phyloP scores from a whole-genome alignment of 2,797 vertebrate species.

The Cossypha heuglini region DNA sequence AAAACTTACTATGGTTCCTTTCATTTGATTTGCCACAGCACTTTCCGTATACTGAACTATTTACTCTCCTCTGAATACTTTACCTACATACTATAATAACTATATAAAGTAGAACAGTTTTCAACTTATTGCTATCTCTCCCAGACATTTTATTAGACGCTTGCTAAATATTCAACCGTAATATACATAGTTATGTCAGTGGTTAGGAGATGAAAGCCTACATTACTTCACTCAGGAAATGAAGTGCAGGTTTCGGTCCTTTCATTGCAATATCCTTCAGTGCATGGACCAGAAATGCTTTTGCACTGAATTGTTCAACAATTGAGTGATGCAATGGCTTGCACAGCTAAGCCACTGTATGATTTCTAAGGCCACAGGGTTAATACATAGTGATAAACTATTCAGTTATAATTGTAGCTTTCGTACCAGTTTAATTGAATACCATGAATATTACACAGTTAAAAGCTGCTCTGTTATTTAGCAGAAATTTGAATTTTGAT shows the following conservation, averaged over 20 bases:
- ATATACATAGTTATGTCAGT: conserved; percentile 33
- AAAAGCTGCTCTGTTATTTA: conserved; percentile 42
- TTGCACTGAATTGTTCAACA: conserved; percentile 41
- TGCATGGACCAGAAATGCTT: conserved; percentile 27
- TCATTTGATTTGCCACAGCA: not conserved
- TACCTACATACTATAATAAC: not conserved
- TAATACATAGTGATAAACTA: conserved; percentile 60
- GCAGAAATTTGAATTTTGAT: conserved; percentile 39
- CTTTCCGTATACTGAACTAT: not conserved
- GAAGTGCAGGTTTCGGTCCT: conserved; percentile 45
- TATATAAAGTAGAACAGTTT: not conserved
- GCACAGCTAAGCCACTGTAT: not conserved
- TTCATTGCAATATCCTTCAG: conserved; percentile 51
- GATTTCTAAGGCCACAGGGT: conserved; percentile 39
- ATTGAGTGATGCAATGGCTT: conserved; percentile 34
- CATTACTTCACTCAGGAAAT: conserved; percentile 45
- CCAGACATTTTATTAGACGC: conserved; percentile 14
- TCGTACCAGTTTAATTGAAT: conserved; percentile 24
- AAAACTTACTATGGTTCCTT: not conserved
- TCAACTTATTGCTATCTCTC: conserved; percentile 4
- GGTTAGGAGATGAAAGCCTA: conserved; percentile 53
- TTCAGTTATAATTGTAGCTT: conserved; percentile 60
- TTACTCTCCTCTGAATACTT: conserved; percentile 1
- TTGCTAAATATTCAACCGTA: conserved; percentile 38
- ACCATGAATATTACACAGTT: conserved; percentile 19